phyloP scores from a whole-genome alignment of 2,797 vertebrate species.

The Darevskia nairensis region DNA sequence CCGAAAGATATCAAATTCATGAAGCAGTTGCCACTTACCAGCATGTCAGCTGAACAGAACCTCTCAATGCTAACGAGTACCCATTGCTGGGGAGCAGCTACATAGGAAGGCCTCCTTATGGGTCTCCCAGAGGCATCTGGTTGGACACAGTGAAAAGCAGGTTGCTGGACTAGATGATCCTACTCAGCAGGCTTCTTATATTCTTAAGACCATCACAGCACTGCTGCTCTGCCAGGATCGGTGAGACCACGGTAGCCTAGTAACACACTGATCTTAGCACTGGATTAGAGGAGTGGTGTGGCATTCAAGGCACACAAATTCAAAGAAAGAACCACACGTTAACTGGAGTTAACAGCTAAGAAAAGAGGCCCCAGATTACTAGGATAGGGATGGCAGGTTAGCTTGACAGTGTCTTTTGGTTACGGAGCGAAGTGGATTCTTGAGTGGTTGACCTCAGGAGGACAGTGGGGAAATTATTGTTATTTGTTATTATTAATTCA shows the following conservation, averaged over 20 bases:
- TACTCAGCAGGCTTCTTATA: background rate
- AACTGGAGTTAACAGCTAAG: background rate
- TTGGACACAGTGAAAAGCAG: background rate
- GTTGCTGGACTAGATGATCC: background rate
- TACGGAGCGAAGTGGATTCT: too few relatives aligned
- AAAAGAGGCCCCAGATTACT: background rate
- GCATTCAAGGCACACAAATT: background rate
- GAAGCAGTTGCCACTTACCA: background rate
- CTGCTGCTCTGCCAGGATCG: background rate
- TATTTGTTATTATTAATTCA: too few relatives aligned
- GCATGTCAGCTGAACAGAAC: background rate
- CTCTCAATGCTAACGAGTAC: background rate
- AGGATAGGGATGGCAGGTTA: background rate
- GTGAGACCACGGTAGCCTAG: background rate
- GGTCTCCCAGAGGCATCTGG: background rate
- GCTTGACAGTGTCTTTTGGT: background rate
- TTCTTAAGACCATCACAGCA: background rate
- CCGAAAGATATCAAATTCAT: background rate
- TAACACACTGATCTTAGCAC: background rate
- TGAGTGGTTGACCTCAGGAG: background rate
- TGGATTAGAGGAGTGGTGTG: background rate
- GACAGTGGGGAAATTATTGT: background rate
- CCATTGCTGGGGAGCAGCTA: background rate
- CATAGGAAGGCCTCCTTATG: background rate
- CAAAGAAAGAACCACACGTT: accelerated